A percentile compares a stretch with the other conserved stretches of the same genome.
These are phyloP conservation scores for Thecocarcelia acutangulata DNA, from an alignment of 2,888 invertebrate species.

Conservation along the genomic window DNA sequence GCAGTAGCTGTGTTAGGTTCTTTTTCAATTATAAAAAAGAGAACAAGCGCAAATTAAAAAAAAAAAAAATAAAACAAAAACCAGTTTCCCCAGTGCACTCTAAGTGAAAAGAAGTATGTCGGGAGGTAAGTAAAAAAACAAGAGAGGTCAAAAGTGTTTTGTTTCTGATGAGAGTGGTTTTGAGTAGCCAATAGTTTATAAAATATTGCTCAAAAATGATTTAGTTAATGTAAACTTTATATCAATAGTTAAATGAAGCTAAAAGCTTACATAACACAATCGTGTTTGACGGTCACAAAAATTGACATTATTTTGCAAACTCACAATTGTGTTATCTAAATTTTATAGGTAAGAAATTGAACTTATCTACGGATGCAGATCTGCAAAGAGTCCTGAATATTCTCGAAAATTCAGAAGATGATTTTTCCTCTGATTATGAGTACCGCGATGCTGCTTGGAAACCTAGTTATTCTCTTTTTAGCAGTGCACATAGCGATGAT, in stretches of 20 bases:
- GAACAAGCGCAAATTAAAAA: constrained; percentile 37
- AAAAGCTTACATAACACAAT: constrained; percentile 47
- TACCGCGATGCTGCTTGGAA: constrained; percentile 28
- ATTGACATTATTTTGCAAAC: constrained; percentile 38
- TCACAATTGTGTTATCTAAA: constrained; percentile 43
- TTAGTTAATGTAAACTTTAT: constrained; percentile 34
- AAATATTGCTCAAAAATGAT: constrained; percentile 38
- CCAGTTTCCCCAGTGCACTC: constrained; percentile 24
- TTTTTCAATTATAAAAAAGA: constrained; percentile 26
- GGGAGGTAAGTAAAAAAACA: constrained; percentile 33
- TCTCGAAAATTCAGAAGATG: constrained; percentile 35
- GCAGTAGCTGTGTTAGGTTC: constrained; percentile 39
- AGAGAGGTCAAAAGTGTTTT: constrained; percentile 17
- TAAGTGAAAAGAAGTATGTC: constrained; percentile 36
- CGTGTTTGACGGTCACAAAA: constrained; percentile 27
- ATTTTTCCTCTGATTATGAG: constrained; percentile 43
- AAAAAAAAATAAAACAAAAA: constrained; percentile 23
- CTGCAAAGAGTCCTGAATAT: constrained; percentile 31
- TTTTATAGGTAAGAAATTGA: constrained; percentile 37
- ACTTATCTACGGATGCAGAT: constrained; percentile 22
- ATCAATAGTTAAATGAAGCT: constrained; percentile 30
- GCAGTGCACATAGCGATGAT: constrained; percentile 26
- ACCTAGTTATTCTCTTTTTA: constrained; percentile 21
- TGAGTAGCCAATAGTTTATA: constrained; percentile 33
- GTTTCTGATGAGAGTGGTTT: constrained; percentile 46